Evolutionary conservation across 2,797 vertebrate genomes (phyloP).

Genomic region (Melanotaenia pygmaea): DNA sequence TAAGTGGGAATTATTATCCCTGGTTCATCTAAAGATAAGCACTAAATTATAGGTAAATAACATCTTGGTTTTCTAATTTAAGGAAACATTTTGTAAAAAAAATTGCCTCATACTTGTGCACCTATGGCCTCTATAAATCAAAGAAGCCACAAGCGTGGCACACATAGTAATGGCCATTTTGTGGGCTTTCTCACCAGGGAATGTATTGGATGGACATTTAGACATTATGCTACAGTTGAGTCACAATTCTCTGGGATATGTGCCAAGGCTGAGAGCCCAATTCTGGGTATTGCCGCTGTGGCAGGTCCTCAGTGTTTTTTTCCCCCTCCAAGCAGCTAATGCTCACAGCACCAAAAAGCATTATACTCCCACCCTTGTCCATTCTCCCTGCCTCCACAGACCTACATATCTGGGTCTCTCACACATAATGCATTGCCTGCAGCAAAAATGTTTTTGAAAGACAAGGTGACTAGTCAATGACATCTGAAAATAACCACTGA

Average conservation of each 20-base stretch:
- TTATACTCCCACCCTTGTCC: conserved; percentile 45
- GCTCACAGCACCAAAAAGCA: conserved; percentile 63
- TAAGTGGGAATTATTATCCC: too few species aligned
- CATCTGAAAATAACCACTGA: conserved; percentile 73
- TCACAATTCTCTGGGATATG: conserved; percentile 67
- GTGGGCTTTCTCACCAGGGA: conserved; percentile 64
- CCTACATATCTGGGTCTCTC: conserved; percentile 71
- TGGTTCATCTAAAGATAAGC: too few species aligned
- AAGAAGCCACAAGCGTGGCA: conserved; percentile 37
- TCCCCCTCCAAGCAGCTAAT: conserved; percentile 59
- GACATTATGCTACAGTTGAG: conserved; percentile 62
- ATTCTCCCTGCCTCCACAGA: conserved; percentile 40
- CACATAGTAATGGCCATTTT: conserved; percentile 49
- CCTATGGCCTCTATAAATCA: conserved; percentile 40
- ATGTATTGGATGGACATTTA: conserved; percentile 48
- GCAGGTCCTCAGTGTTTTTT: conserved; percentile 56
- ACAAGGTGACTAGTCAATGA: conserved; percentile 75
- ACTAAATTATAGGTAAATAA: too few species aligned
- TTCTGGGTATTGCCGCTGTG: conserved; percentile 71
- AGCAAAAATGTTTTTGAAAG: conserved; percentile 69
- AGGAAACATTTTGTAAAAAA: background rate
- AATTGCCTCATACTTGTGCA: conserved; percentile 18
- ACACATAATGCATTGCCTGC: conserved; percentile 70
- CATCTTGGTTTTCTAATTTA: too few species aligned
- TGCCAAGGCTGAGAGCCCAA: conserved; percentile 69